phyloP scores from a whole-genome alignment of 2,797 vertebrate species.

The Rhodeus uyekii region DNA sequence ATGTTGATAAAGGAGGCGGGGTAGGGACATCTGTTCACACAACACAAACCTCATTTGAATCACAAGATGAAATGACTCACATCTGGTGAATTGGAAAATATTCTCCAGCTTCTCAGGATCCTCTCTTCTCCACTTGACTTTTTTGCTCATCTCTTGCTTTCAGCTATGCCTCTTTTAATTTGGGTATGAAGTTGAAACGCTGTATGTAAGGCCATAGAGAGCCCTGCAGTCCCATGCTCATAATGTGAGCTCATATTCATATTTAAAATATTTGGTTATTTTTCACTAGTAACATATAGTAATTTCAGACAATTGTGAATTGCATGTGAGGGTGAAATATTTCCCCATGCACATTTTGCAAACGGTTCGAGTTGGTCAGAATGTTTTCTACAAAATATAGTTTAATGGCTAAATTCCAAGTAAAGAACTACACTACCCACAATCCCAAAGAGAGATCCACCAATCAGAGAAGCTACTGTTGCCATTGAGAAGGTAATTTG shows the following conservation, averaged over 20 bases:
- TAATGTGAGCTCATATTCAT: not conserved
- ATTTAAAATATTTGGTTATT: not conserved
- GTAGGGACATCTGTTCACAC: conserved; percentile 85
- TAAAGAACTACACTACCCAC: not conserved
- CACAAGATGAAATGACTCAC: conserved; percentile 83
- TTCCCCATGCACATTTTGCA: no score
- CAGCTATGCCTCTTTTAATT: conserved; percentile 77
- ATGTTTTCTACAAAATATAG: not conserved
- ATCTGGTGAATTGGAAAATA: conserved; percentile 83
- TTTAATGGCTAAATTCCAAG: not conserved
- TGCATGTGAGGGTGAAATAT: not conserved
- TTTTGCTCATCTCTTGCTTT: conserved; percentile 58
- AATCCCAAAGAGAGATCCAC: not conserved
- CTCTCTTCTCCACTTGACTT: conserved; percentile 44
- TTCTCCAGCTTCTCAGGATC: conserved; percentile 57
- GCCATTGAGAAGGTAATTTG: no score
- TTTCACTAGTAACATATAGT: not conserved
- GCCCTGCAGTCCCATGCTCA: conserved; percentile 53
- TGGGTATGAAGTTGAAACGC: conserved; percentile 61
- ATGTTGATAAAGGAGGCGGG: conserved; percentile 85
- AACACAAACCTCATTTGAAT: conserved; percentile 85
- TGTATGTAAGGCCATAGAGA: conserved; percentile 64
- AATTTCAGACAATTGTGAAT: not conserved
- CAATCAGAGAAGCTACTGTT: no score
- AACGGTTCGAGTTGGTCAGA: not conserved